A percentile compares a stretch with the other conserved stretches of the same genome.
These are phyloP conservation scores for Palaemon carinicauda DNA, from an alignment of 1,140 invertebrate species.

Conservation along the genomic window DNA sequence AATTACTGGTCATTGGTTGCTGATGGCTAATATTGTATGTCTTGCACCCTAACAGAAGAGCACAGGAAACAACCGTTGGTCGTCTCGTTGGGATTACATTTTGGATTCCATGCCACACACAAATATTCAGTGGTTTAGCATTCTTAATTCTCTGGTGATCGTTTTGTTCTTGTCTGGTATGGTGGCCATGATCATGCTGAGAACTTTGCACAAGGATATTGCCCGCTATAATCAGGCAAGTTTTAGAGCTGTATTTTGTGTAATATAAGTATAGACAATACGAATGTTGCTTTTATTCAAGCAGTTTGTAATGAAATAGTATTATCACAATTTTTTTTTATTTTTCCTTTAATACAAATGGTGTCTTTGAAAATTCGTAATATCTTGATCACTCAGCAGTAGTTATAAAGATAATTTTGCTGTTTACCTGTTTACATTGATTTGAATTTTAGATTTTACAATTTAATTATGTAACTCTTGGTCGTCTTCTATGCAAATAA, in stretches of 20 bases:
- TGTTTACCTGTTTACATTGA: too few species aligned
- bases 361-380: too few species aligned
- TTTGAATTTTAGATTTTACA: too few species aligned
- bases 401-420: too few species aligned
- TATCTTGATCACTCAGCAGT: too few species aligned
- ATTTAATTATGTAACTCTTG: too few species aligned
- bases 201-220: constrained; percentile 98
- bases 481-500: too few species aligned
- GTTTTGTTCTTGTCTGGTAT: constrained; percentile 91
- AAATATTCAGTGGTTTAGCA: constrained; percentile 99
- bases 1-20: too few species aligned
- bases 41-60: constrained; percentile 69
- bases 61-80: constrained; percentile 91
- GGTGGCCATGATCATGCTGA: constrained; percentile 98
- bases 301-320: not conserved
- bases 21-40: not conserved
- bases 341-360: too few species aligned
- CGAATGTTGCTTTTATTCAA: too few species aligned
- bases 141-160: constrained; percentile 88
- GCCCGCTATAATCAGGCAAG: constrained; percentile 94
- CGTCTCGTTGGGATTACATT: constrained; percentile 99
- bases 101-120: constrained; percentile 97
- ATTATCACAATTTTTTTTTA: too few species aligned
- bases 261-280: not conserved
- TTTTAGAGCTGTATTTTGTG: constrained; percentile 48